phyloP scores from a whole-genome alignment of 2,888 invertebrate species.

The Tinea semifulvella region DNA sequence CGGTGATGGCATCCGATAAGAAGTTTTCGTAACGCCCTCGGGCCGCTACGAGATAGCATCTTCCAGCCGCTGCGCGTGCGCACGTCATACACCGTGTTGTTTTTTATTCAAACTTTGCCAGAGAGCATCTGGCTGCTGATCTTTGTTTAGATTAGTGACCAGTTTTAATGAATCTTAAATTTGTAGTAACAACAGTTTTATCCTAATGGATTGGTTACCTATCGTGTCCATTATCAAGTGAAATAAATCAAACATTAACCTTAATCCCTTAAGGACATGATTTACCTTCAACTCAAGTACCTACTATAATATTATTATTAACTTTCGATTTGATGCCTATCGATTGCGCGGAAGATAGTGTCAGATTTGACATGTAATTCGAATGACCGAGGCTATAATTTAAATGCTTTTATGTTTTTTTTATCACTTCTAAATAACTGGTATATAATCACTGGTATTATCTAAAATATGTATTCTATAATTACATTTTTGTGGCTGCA shows the following conservation, averaged over 20 bases:
- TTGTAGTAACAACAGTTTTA: slow-evolving; percentile 29
- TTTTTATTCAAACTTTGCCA: slow-evolving; percentile 31
- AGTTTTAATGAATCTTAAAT: slow-evolving; percentile 34
- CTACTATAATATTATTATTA: slow-evolving; percentile 39
- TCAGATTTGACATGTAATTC: slow-evolving; percentile 29
- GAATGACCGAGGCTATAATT: slow-evolving; percentile 24
- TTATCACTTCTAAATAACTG: slow-evolving; percentile 6
- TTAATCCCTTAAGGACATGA: slow-evolving; percentile 46
- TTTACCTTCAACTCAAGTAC: slow-evolving; percentile 39
- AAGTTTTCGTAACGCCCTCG: slow-evolving; percentile 62
- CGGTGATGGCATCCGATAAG: slow-evolving; percentile 55
- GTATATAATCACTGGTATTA: slow-evolving; percentile 6
- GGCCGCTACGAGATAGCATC: slow-evolving; percentile 46
- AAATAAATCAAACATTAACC: slow-evolving; percentile 30
- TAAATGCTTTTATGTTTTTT: slow-evolving; percentile 12
- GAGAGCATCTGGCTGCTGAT: slow-evolving; percentile 39
- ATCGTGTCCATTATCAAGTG: slow-evolving; percentile 1
- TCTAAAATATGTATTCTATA: too few relatives aligned
- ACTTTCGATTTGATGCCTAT: slow-evolving; percentile 30
- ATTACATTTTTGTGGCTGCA: too few relatives aligned
- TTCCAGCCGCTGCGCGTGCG: slow-evolving; percentile 39
- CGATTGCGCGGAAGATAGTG: slow-evolving; percentile 29
- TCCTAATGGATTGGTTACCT: slow-evolving; percentile 33
- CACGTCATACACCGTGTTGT: slow-evolving; percentile 22
- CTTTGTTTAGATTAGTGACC: slow-evolving; percentile 31